Evolutionary conservation across 2,888 invertebrate species (phyloP).

Genomic region (Listrodromus nycthemerus): DNA sequence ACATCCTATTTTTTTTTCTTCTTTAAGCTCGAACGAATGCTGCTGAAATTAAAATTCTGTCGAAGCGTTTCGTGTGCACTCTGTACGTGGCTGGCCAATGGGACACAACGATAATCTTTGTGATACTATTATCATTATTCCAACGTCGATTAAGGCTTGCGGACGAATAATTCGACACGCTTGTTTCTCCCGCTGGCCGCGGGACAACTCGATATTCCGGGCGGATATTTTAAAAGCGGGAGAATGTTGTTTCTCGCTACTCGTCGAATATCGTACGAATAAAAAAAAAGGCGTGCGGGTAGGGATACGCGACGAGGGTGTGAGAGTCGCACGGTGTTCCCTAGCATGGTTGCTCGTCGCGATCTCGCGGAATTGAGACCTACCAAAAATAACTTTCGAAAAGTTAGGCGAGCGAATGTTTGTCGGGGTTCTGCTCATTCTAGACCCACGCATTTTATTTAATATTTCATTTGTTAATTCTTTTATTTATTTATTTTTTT

Average conservation of each 20-base stretch:
- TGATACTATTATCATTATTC: neutral
- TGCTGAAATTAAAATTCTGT: neutral
- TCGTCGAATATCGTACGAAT: constrained; percentile 30
- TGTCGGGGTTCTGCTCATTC: constrained; percentile 8
- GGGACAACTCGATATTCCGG: constrained; percentile 20
- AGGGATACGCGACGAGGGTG: constrained; percentile 20
- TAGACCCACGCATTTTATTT: neutral
- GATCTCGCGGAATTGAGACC: constrained; percentile 41
- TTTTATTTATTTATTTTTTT: no score
- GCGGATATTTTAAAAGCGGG: constrained; percentile 64
- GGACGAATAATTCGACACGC: neutral
- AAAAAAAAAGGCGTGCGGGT: constrained; percentile 25
- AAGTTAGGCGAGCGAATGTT: constrained; percentile 44
- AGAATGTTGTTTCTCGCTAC: constrained; percentile 62
- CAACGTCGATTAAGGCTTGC: neutral
- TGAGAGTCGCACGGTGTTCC: constrained; percentile 17
- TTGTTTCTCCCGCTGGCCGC: neutral
- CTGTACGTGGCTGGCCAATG: neutral
- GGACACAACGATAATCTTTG: neutral
- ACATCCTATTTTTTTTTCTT: neutral
- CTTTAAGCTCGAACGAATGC: neutral
- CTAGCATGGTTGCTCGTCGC: constrained; percentile 24
- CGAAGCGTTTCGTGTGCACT: neutral
- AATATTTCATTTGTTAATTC: neutral
- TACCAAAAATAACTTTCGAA: constrained; percentile 66